phyloP scores from a whole-genome alignment of 2,113 vertebrate species.

The Caranx melampygus region DNA sequence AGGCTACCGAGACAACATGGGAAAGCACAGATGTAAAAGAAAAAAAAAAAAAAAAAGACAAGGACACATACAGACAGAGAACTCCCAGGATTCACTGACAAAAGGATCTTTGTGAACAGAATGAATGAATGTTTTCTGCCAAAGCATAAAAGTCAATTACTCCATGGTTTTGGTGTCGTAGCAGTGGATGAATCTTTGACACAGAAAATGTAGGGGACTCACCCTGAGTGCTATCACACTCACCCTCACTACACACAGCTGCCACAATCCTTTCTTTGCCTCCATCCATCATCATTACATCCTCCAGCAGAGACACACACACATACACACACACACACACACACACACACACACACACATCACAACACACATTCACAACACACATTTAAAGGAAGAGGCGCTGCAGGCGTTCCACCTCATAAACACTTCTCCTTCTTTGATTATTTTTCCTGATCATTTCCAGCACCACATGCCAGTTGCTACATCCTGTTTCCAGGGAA shows the following conservation, averaged over 20 bases:
- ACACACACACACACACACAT: conserved; percentile 28
- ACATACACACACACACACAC: conserved; percentile 32
- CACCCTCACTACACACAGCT: conserved; percentile 52
- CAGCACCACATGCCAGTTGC: conserved; percentile 58
- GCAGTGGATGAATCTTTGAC: conserved; percentile 38
- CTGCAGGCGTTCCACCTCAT: conserved; percentile 75
- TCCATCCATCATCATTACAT: conserved; percentile 73
- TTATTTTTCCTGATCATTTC: conserved; percentile 80
- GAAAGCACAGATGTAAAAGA: conserved; percentile 46
- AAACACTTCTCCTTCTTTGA: conserved; percentile 76
- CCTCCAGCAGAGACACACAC: conserved; percentile 49
- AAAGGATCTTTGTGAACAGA: conserved; percentile 63
- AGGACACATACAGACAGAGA: conserved; percentile 9
- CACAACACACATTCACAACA: conserved; percentile 25
- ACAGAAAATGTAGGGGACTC: conserved; percentile 33
- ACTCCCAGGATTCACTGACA: conserved; percentile 42
- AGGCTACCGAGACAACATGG: conserved; percentile 57
- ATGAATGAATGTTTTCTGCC: conserved; percentile 44
- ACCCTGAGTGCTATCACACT: conserved; percentile 29
- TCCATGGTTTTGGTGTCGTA: conserved; percentile 32
- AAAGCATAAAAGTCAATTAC: conserved; percentile 49
- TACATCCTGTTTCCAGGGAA: conserved; percentile 73
- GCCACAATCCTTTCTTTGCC: conserved; percentile 44
- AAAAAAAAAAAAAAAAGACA: conserved; percentile 15
- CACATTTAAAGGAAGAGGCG: conserved; percentile 58